These are phyloP conservation scores for Copidosoma floridanum DNA, from an alignment of 1,140 invertebrate genomes.

Conservation along the genomic window DNA sequence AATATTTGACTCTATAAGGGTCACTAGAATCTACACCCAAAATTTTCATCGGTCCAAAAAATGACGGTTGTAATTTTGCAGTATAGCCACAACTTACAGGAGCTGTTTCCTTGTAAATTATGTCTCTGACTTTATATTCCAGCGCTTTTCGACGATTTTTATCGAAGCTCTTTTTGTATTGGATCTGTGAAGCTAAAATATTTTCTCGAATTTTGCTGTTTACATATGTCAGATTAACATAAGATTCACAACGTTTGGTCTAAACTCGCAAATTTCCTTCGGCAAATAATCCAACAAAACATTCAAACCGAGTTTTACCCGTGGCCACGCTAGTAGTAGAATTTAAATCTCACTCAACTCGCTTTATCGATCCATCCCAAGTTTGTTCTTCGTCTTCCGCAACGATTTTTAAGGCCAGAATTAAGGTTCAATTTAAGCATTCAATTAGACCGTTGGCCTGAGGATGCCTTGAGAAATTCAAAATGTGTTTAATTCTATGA, in stretches of 20 bases:
- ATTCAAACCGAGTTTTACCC: neutral
- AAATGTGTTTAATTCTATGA: too few species aligned
- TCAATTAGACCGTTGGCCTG: too few species aligned
- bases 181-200: neutral
- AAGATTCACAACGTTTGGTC: neutral
- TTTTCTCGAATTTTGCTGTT: neutral
- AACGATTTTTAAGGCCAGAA: neutral
- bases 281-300: neutral
- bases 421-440: too few species aligned
- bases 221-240: neutral
- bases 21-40: neutral
- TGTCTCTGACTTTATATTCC: neutral
- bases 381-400: neutral
- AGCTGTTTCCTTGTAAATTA: neutral
- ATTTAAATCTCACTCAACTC: neutral
- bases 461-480: too few species aligned
- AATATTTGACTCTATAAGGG: constrained; percentile 11
- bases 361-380: neutral
- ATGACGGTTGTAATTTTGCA: constrained; percentile 18
- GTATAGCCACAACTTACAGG: constrained; percentile 4
- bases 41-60: constrained; percentile 3
- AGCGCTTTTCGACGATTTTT: neutral
- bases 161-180: neutral
- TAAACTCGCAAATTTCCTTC: neutral
- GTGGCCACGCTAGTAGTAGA: neutral